A percentile compares a stretch with the other conserved stretches of the same genome.
These are phyloP conservation scores for Zaprionus africanus DNA, from an alignment of 1,140 invertebrate species.

Conservation along the genomic window DNA sequence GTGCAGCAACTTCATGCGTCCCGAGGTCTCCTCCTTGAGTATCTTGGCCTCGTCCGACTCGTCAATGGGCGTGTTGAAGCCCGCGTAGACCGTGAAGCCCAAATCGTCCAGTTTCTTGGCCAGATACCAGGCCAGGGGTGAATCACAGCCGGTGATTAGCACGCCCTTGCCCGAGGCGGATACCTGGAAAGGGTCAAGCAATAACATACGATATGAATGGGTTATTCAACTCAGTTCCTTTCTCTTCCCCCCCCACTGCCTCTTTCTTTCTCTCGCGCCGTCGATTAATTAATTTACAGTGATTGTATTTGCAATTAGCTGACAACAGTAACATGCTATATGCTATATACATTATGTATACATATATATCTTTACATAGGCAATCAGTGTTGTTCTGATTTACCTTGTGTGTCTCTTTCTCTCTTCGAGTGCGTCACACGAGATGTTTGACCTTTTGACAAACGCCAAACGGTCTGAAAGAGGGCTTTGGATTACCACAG, in stretches of 20 bases:
- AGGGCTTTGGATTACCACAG: background rate
- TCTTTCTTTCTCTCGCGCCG: slow-evolving; percentile 23
- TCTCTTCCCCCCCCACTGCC: background rate
- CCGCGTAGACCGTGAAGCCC: slow-evolving; percentile 93
- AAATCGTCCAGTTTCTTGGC: slow-evolving; percentile 91
- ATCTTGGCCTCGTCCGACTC: slow-evolving; percentile 88
- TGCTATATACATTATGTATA: background rate
- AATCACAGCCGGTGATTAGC: slow-evolving; percentile 93
- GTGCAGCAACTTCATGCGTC: slow-evolving; percentile 89
- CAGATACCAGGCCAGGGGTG: slow-evolving; percentile 90
- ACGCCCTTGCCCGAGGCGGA: slow-evolving; percentile 91
- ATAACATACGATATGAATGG: background rate
- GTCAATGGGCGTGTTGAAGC: slow-evolving; percentile 88
- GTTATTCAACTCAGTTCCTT: slow-evolving; percentile 21
- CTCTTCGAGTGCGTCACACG: slow-evolving; percentile 3
- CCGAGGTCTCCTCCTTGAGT: slow-evolving; percentile 90
- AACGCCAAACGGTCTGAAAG: slow-evolving; percentile 1
- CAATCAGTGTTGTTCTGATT: slow-evolving; percentile 1
- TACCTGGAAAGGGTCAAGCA: slow-evolving; percentile 86
- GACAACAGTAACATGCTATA: background rate
- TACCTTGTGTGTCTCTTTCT: background rate
- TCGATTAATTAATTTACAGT: slow-evolving; percentile 8
- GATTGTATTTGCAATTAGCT: background rate
- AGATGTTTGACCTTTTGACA: slow-evolving; percentile 57
- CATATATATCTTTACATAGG: background rate